phyloP scores from a whole-genome alignment of 2,888 invertebrate species.

The Rhamphomyia laevipes region DNA sequence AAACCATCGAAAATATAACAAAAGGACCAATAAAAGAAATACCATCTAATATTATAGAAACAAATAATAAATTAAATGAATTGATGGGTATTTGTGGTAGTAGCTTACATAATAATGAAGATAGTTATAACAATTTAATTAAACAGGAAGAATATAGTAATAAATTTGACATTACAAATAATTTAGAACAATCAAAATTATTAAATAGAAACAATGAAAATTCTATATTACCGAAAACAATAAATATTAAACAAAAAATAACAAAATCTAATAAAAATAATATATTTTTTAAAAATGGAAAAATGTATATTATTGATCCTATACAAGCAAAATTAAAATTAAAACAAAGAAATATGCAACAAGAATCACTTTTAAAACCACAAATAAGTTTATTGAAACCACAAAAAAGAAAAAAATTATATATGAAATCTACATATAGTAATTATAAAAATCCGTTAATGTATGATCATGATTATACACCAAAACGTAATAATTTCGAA shows the following conservation, averaged over 20 bases:
- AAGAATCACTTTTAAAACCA: constrained; percentile 33
- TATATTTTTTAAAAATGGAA: constrained; percentile 33
- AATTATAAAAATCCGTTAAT: constrained; percentile 13
- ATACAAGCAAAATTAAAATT: constrained; percentile 30
- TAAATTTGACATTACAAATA: not conserved
- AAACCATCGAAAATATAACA: not conserved
- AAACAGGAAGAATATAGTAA: not conserved
- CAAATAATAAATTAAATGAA: not conserved
- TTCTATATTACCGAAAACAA: not conserved
- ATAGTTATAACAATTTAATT: not conserved
- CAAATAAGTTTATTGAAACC: constrained; percentile 31
- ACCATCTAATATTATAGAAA: not conserved
- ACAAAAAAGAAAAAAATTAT: constrained; percentile 7
- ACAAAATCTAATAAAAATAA: constrained; percentile 18
- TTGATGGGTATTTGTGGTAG: no score
- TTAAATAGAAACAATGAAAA: not conserved
- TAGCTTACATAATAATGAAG: no score
- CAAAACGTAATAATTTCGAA: not conserved
- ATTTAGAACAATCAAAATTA: not conserved
- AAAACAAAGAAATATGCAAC: constrained; percentile 23
- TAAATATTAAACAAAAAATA: not conserved
- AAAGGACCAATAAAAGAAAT: not conserved
- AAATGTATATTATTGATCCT: constrained; percentile 34
- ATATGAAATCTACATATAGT: not conserved
- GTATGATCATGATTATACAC: constrained; percentile 28